These are phyloP conservation scores for Poecilia gillii DNA, from an alignment of 2,797 vertebrate genomes.

Conservation along the genomic window DNA sequence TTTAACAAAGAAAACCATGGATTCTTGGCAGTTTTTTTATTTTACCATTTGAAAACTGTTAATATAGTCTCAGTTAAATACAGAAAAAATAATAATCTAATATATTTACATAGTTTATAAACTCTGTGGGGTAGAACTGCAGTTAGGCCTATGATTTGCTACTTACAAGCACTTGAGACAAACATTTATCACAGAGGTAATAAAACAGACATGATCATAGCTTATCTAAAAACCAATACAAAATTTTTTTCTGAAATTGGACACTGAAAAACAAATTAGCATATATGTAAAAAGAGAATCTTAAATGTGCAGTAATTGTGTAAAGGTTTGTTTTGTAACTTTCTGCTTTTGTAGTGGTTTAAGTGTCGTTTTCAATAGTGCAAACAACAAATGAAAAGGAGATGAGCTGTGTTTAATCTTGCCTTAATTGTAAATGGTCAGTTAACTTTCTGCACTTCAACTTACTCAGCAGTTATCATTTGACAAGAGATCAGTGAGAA, in stretches of 20 bases:
- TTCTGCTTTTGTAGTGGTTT: slow-evolving; percentile 52
- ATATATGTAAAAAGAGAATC: not conserved
- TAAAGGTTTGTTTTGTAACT: not conserved
- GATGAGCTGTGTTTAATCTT: not conserved
- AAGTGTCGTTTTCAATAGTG: slow-evolving; percentile 10
- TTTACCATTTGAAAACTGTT: not conserved
- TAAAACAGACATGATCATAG: not conserved
- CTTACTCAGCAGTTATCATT: not conserved
- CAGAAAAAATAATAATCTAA: not conserved
- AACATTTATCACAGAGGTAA: not conserved
- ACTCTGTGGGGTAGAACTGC: not conserved
- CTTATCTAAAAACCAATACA: not conserved
- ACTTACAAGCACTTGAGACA: not conserved
- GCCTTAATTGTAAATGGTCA: not conserved
- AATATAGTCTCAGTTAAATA: not conserved
- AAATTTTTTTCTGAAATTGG: not conserved
- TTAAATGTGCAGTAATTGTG: slow-evolving; percentile 26
- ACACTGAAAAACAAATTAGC: not conserved
- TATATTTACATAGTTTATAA: slow-evolving; percentile 7
- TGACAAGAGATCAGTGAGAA: not conserved
- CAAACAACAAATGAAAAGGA: not conserved
- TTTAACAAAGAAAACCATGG: not conserved
- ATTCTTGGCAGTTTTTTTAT: not conserved
- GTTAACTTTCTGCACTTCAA: not conserved
- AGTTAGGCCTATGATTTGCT: not conserved